Percentiles rank a stretch among this genome's conserved stretches.
Evolutionary conservation across 2,797 vertebrate species (phyloP).

Genomic region (Manis pentadactyla): DNA sequence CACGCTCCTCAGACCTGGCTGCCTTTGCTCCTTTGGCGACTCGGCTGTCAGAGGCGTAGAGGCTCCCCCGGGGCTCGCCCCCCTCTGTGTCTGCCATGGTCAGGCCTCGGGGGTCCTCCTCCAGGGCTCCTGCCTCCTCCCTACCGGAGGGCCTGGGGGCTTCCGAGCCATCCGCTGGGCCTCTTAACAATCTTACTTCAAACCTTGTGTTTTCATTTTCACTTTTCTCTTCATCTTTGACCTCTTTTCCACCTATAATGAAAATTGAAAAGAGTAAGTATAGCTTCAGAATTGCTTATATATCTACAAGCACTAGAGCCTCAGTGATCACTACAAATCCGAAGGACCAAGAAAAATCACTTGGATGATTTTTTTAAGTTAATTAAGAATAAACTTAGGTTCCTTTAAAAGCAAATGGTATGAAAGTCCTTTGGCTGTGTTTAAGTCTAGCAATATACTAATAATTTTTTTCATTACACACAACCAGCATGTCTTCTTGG

Average conservation of each 20-base stretch:
- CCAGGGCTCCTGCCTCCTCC: slow-evolving; percentile 79
- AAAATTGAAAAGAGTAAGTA: slow-evolving; percentile 29
- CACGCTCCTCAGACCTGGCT: slow-evolving; percentile 65
- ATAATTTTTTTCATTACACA: slow-evolving; percentile 15
- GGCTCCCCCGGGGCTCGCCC: slow-evolving; percentile 56
- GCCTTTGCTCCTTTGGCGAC: slow-evolving; percentile 72
- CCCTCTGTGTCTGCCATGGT: slow-evolving; percentile 55
- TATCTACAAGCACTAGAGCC: neutral
- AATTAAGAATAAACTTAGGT: neutral
- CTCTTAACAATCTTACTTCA: slow-evolving; percentile 82
- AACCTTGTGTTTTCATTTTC: slow-evolving; percentile 80
- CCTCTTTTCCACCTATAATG: slow-evolving; percentile 88
- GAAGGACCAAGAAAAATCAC: neutral
- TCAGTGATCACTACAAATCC: neutral
- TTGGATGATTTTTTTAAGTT: neutral
- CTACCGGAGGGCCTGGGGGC: slow-evolving; percentile 69
- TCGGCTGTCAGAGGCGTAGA: slow-evolving; percentile 33
- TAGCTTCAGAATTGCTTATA: slow-evolving; percentile 29
- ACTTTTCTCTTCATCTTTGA: slow-evolving; percentile 86
- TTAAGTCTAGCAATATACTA: slow-evolving; percentile 46
- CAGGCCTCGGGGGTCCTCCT: slow-evolving; percentile 68
- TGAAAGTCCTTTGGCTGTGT: neutral
- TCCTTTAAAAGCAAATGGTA: slow-evolving; percentile 2
- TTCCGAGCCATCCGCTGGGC: slow-evolving; percentile 76
- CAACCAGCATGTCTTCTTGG: neutral